Evolutionary conservation across 30 jellyfish, hydroid and myxozoan genomes (phyloP).

Genomic region (Hydra vulgaris): DNA sequence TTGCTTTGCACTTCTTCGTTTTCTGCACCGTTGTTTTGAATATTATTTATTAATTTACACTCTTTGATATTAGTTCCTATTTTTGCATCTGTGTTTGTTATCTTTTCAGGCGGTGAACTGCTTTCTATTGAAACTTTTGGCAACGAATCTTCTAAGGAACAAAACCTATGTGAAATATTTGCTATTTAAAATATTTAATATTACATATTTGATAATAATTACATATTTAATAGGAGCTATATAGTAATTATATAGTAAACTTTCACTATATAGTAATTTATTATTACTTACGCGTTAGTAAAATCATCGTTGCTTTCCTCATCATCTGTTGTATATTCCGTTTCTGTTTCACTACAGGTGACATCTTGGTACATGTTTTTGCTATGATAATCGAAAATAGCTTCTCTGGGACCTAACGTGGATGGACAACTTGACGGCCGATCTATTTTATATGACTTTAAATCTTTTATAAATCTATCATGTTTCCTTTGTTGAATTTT

Average conservation of each 20-base stretch:
- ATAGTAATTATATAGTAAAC: no score
- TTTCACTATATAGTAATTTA: no score
- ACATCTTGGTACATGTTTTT: slow-evolving; percentile 12
- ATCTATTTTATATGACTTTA: slow-evolving; percentile 1
- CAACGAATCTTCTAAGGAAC: neutral
- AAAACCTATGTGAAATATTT: neutral
- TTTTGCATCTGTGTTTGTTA: neutral
- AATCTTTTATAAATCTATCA: slow-evolving; percentile 19
- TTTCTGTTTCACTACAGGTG: slow-evolving; percentile 13
- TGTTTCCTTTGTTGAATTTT: neutral
- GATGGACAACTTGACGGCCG: slow-evolving; percentile 29
- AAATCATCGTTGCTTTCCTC: neutral
- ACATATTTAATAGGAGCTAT: no score
- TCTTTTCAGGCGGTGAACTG: neutral
- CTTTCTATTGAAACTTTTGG: neutral
- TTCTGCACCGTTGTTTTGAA: neutral
- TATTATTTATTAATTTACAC: neutral
- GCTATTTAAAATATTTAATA: no score
- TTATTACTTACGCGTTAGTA: neutral
- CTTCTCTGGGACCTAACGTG: slow-evolving; percentile 23
- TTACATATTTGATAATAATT: no score
- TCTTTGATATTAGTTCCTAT: neutral
- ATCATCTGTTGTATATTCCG: slow-evolving; percentile 7
- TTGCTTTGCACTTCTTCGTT: neutral
- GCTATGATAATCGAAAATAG: neutral